Evolutionary conservation across 2,797 vertebrate species (phyloP).

Genomic region (Masticophis lateralis): DNA sequence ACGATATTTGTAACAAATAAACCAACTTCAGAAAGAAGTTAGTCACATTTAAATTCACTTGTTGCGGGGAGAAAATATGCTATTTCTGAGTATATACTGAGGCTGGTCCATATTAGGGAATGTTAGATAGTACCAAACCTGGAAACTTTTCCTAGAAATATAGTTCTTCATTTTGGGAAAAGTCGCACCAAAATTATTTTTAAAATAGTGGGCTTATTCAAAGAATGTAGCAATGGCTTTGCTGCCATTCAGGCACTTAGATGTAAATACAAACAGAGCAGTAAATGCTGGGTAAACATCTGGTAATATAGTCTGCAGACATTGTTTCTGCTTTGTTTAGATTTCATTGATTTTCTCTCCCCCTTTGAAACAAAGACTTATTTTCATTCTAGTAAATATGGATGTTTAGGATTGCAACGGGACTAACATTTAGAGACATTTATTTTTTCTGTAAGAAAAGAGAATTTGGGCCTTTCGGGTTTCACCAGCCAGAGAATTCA

Average conservation of each 20-base stretch:
- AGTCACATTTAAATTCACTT: background rate
- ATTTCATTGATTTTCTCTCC: conserved; percentile 64
- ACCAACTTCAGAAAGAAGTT: background rate
- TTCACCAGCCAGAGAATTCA: background rate
- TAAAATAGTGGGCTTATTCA: conserved; percentile 35
- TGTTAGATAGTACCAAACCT: background rate
- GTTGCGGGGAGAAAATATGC: background rate
- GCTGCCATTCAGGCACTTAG: conserved; percentile 58
- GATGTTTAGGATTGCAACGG: conserved; percentile 39
- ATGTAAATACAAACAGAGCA: conserved; percentile 71
- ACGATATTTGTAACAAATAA: background rate
- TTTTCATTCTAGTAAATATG: conserved; percentile 61
- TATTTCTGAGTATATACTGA: conserved; percentile 4
- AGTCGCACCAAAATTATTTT: background rate
- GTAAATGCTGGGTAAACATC: conserved; percentile 70
- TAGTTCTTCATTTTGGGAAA: background rate
- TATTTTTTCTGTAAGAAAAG: background rate
- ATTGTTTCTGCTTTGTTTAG: conserved; percentile 69
- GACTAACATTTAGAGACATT: background rate
- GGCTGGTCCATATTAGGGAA: background rate
- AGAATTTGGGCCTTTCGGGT: background rate
- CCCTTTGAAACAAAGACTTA: conserved; percentile 62
- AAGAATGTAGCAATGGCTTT: conserved; percentile 55
- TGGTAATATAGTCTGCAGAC: conserved; percentile 71
- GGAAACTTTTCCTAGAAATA: conserved; percentile 2